phyloP scores from a whole-genome alignment of 2,113 vertebrate species.

The Heterochromis multidens region DNA sequence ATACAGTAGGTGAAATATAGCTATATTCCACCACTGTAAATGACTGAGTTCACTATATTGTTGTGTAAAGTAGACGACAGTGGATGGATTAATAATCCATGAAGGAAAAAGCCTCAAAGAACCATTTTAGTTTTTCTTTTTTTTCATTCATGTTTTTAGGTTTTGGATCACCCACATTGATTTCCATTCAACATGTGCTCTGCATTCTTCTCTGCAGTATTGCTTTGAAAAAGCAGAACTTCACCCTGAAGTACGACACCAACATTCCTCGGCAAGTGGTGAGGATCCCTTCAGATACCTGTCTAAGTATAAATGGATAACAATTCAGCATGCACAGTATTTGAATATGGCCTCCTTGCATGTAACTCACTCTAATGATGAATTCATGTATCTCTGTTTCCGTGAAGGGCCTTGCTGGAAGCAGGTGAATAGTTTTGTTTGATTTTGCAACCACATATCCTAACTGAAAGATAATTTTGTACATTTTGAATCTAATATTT shows the following conservation, averaged over 20 bases:
- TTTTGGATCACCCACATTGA: background rate
- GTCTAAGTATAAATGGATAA: background rate
- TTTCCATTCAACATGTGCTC: background rate
- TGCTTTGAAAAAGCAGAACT: slow-evolving; percentile 82
- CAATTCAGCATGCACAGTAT: background rate
- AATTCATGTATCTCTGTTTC: background rate
- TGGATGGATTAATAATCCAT: too few species aligned
- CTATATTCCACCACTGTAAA: background rate
- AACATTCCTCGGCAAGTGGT: slow-evolving; percentile 86
- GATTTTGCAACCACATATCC: background rate
- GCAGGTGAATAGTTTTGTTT: slow-evolving; percentile 68
- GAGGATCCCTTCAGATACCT: slow-evolving; percentile 17
- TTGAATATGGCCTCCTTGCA: background rate
- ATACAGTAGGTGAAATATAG: too few species aligned
- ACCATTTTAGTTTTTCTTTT: background rate
- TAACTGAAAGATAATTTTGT: background rate
- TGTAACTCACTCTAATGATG: background rate
- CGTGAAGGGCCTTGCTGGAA: slow-evolving; percentile 80
- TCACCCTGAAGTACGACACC: slow-evolving; percentile 83
- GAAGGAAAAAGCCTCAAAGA: background rate
- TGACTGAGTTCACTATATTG: background rate
- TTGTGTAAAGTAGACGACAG: too few species aligned
- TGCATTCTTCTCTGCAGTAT: slow-evolving; percentile 64
- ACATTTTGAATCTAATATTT: background rate
- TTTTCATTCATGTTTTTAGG: too few species aligned